These are phyloP conservation scores for Asteroscopus sphinx DNA, from an alignment of 2,888 invertebrate genomes.

Conservation along the genomic window DNA sequence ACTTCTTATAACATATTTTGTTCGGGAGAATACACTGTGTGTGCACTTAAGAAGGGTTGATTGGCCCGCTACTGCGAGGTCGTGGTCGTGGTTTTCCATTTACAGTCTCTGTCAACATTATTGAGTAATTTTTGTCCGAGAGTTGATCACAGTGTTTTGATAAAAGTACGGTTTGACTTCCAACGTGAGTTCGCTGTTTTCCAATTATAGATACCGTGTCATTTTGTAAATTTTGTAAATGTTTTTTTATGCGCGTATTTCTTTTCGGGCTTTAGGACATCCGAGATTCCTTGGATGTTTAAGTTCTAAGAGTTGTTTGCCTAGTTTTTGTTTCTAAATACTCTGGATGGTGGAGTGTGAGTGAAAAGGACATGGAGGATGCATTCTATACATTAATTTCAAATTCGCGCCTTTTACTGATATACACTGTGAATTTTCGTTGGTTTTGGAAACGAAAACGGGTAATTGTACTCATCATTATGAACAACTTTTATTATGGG, in stretches of 20 bases:
- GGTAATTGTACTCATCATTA: too few species aligned
- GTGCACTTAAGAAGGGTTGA: slow-evolving; percentile 19
- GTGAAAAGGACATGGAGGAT: not conserved
- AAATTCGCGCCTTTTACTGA: too few species aligned
- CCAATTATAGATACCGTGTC: slow-evolving; percentile 22
- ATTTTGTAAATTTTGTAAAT: slow-evolving; percentile 18
- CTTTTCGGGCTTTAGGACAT: slow-evolving; percentile 18
- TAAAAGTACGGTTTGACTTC: slow-evolving; percentile 6
- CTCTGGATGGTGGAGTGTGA: slow-evolving; percentile 1
- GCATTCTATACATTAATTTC: too few species aligned
- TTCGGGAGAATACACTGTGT: slow-evolving; percentile 35
- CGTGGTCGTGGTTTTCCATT: slow-evolving; percentile 51
- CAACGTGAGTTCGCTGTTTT: slow-evolving; percentile 30
- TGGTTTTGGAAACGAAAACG: too few species aligned
- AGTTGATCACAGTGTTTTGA: slow-evolving; percentile 41
- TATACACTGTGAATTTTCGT: too few species aligned
- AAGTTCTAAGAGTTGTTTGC: slow-evolving; percentile 22
- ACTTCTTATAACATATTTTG: slow-evolving; percentile 25
- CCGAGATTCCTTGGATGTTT: slow-evolving; percentile 37
- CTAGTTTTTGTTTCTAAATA: slow-evolving; percentile 34
- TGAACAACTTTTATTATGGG: too few species aligned
- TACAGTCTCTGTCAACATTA: slow-evolving; percentile 23
- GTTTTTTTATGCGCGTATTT: slow-evolving; percentile 19
- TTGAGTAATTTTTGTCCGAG: slow-evolving; percentile 30
- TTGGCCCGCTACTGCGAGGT: slow-evolving; percentile 39